Evolutionary conservation across 1,140 invertebrate species (phyloP).

Genomic region (Micrasema minimum): DNA sequence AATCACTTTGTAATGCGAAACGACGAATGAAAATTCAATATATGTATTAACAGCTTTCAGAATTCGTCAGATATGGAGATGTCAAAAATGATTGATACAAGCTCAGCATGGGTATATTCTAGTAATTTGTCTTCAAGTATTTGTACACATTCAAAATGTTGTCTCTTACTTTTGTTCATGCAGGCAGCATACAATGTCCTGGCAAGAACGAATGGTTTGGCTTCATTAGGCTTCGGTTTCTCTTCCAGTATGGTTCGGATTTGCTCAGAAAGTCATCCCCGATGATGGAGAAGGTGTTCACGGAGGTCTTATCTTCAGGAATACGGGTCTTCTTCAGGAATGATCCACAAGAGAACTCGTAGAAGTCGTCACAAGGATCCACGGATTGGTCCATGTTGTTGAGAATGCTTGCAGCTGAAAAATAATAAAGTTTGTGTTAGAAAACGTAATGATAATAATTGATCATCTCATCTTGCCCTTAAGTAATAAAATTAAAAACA

Average conservation of each 20-base stretch:
- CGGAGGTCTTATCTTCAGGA: conserved; percentile 82
- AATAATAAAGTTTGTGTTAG: too few relatives aligned
- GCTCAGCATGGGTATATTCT: too few relatives aligned
- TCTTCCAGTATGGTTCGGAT: conserved; percentile 79
- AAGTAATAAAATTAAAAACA: too few relatives aligned
- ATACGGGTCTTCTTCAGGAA: conserved; percentile 80
- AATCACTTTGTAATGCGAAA: too few relatives aligned
- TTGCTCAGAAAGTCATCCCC: conserved; percentile 84
- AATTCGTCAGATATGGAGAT: too few relatives aligned
- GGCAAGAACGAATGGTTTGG: conserved; percentile 78
- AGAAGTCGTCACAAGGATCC: conserved; percentile 93
- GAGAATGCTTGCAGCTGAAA: conserved; percentile 74
- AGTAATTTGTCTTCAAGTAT: too few relatives aligned
- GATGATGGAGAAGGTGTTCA: conserved; percentile 84
- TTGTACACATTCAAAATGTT: too few relatives aligned
- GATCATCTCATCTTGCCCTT: too few relatives aligned
- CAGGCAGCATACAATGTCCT: conserved; percentile 85
- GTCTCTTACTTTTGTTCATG: conserved; percentile 89
- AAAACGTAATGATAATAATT: too few relatives aligned
- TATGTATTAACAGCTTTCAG: too few relatives aligned
- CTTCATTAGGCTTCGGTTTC: conserved; percentile 72
- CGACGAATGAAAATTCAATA: too few relatives aligned
- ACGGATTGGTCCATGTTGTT: conserved; percentile 77
- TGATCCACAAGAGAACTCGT: conserved; percentile 82
- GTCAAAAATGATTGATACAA: too few relatives aligned